Evolutionary conservation across 2,797 vertebrate species (phyloP).

Genomic region (Furcifer pardalis): DNA sequence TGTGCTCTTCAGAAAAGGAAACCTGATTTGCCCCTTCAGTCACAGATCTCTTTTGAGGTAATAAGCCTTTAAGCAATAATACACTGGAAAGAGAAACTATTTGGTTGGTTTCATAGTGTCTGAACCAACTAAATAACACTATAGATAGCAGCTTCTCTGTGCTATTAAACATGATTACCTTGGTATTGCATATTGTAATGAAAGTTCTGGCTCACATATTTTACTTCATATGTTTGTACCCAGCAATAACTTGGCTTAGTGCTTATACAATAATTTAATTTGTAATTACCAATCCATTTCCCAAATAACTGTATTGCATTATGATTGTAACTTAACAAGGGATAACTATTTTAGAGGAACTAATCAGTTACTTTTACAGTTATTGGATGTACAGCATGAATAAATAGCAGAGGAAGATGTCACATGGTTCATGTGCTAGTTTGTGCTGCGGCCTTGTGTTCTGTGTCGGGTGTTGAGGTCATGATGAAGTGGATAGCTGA

Average conservation of each 20-base stretch:
- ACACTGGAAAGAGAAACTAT: slow-evolving; percentile 17
- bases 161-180: neutral
- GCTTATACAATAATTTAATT: neutral
- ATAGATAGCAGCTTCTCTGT: slow-evolving; percentile 3
- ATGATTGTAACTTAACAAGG: neutral
- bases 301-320: neutral
- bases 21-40: slow-evolving; percentile 48
- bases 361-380: neutral
- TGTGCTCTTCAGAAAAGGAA: slow-evolving; percentile 43
- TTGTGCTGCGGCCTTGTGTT: neutral
- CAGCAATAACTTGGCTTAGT: neutral
- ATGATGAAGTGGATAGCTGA: neutral
- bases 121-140: slow-evolving; percentile 35
- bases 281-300: neutral
- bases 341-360: neutral
- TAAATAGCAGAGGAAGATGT: neutral
- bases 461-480: neutral
- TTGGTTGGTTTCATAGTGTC: slow-evolving; percentile 22
- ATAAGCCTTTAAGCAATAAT: slow-evolving; percentile 40
- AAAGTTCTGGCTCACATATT: neutral
- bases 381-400: neutral
- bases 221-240: neutral
- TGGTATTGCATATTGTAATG: neutral
- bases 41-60: slow-evolving; percentile 13
- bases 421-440: neutral